Percentiles rank a stretch among this genome's conserved stretches.
Conservation (phyloP, 2,888 invertebrate species). For the Trachelus stipa region DNA sequence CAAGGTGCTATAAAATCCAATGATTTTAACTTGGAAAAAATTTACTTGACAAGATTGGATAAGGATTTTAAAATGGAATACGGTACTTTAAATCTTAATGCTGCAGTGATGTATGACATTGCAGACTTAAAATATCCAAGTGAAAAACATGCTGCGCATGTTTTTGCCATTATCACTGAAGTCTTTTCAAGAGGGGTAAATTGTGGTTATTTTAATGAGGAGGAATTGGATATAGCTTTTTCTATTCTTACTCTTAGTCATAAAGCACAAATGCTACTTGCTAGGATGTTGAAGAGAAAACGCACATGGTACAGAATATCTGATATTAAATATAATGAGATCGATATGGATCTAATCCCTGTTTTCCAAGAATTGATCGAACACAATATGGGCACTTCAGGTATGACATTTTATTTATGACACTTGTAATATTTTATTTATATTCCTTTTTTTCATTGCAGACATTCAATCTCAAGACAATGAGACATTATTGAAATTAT, state of each 20-base stretch:
- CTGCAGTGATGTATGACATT: conserved; percentile 39
- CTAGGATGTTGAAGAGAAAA: conserved; percentile 52
- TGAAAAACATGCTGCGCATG: conserved; percentile 41
- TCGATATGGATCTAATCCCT: conserved; percentile 37
- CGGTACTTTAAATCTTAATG: conserved; percentile 26
- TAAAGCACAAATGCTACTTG: conserved; percentile 50
- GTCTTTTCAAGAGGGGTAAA: conserved; percentile 53
- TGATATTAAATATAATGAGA: conserved; percentile 41
- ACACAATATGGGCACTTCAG: conserved; percentile 27
- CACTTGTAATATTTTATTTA: conserved; percentile 13
- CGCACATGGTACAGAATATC: conserved; percentile 43
- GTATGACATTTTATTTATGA: conserved; percentile 16
- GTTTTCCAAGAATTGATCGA: conserved; percentile 40
- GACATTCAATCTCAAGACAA: conserved; percentile 34
- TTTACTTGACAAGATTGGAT: conserved; percentile 36
- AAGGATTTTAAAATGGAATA: conserved; percentile 33
- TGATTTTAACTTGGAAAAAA: conserved; percentile 47
- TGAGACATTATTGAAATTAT: conserved; percentile 39
- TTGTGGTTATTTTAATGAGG: conserved; percentile 55
- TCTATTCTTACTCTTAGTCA: conserved; percentile 41
- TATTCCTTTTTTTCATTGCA: conserved; percentile 27
- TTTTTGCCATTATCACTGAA: conserved; percentile 41
- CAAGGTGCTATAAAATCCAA: conserved; percentile 40
- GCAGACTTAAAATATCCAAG: conserved; percentile 38
- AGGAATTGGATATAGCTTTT: conserved; percentile 50